phyloP scores from a whole-genome alignment of 2,888 invertebrate species.

The Drosophila gaucha region DNA sequence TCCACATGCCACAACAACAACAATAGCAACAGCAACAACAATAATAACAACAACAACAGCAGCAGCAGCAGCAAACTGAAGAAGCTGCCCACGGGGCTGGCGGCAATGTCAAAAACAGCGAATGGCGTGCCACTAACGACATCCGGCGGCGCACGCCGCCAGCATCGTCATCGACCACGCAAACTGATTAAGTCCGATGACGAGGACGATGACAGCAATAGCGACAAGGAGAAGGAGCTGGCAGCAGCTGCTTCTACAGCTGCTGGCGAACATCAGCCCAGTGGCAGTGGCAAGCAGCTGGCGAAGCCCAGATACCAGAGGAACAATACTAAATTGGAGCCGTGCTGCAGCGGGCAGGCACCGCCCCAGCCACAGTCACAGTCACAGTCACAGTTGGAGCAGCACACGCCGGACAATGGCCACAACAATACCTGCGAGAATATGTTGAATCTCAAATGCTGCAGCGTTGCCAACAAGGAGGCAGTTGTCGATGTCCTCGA shows the following conservation, averaged over 20 bases:
- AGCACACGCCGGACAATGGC: conserved; percentile 71
- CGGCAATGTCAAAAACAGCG: conserved; percentile 51
- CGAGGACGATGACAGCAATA: conserved; percentile 84
- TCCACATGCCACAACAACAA: conserved; percentile 44
- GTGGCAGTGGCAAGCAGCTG: conserved; percentile 49
- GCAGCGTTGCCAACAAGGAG: conserved; percentile 54
- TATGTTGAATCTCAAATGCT: conserved; percentile 83
- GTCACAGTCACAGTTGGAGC: conserved; percentile 44
- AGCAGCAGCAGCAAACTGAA: conserved; percentile 71
- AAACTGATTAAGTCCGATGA: conserved; percentile 85
- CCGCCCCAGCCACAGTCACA: conserved; percentile 32
- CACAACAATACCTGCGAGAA: conserved; percentile 83
- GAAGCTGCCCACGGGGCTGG: conserved; percentile 62
- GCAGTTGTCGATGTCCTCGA: conserved; percentile 49
- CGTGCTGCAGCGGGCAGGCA: conserved; percentile 55
- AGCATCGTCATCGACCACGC: conserved; percentile 84
- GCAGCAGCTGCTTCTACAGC: conserved; percentile 19
- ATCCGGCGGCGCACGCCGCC: conserved; percentile 80
- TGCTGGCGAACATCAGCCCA: conserved; percentile 41
- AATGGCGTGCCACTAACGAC: conserved; percentile 64
- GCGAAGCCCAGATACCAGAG: conserved; percentile 65
- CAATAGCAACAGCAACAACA: not conserved
- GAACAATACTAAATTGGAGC: conserved; percentile 75
- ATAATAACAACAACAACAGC: conserved; percentile 46
- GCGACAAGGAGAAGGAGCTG: conserved; percentile 81